Base-by-base conservation (phyloP, 37 sponge, comb jelly and placozoan genomes). In the Tethya wilhelma region DNA sequence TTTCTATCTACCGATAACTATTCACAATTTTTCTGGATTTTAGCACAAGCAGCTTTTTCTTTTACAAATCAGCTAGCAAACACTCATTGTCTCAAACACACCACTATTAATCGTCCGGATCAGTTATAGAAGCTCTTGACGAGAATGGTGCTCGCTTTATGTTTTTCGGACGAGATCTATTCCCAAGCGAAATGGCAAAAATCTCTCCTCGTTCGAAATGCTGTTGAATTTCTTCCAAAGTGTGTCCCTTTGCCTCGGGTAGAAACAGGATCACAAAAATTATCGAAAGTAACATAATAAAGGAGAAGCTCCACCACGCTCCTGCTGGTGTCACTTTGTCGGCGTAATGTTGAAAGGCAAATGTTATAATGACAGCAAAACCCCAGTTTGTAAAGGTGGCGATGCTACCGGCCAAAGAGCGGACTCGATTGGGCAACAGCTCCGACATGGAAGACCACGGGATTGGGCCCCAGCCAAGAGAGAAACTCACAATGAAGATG, bases 171-270 rank as follows among this genome's bases (percentile, higher is more conserved):
- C n/a, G n/a, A n/a, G n/a, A n/a, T n/a, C n/a, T 38, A 26, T 5
- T 39, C 7, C n/a, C n/a, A 40, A 2, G 23, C 36, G 2, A 4
- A 11, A 53, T 5, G 17, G 66, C 67, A 44, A 81, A 26, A 40
- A 83, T 74, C 17, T 68, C 44, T 22, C 78, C 78, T 44, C 30
- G 43, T 31, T 77, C 60, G 69, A 84, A 84, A 34, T 69, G 75
- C 11, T 83, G 71, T 44, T 97, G 89, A 74, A 97, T 94, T 59
- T 94, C 90, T 40, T 97, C 90, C 38, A 97, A 71, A 2, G 77
- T 79, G 44, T 75, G 86, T 19, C 95, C 92, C 57, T 94, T 97
- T 20, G 93, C 92, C 70, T 97, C 98, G 0, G 98, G 98, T 0
- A 94, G 71, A 43, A 97, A 86, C 17, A 91, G 22, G 8, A 90